Conservation (phyloP, 2,888 invertebrate species). For the Gerris lacustris region DNA sequence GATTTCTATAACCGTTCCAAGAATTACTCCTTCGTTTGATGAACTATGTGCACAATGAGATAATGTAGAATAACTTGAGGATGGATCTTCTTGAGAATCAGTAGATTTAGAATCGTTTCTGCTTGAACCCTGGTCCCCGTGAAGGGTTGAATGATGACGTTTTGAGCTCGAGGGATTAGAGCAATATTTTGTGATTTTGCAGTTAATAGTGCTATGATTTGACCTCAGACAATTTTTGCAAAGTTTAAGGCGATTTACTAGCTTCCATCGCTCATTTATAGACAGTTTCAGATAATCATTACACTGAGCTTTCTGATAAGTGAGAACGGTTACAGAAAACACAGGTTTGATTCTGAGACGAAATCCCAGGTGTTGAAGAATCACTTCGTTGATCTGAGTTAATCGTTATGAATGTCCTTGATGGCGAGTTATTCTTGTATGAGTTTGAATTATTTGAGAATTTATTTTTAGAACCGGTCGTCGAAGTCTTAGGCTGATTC, state of each 20-base stretch:
- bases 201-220: background rate
- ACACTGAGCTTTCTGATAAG: background rate
- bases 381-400: background rate
- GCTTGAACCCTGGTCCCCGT: background rate
- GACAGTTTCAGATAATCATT: background rate
- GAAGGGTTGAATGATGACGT: background rate
- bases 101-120: background rate
- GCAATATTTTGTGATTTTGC: background rate
- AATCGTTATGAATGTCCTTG: background rate
- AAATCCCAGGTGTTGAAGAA: background rate
- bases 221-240: background rate
- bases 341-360: background rate
- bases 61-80: background rate
- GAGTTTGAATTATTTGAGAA: background rate
- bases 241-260: background rate
- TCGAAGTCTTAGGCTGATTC: background rate
- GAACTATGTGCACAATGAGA: background rate
- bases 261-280: background rate
- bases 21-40: background rate
- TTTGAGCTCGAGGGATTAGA: background rate
- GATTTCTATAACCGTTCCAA: background rate
- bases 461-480: background rate
- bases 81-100: background rate
- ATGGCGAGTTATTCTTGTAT: background rate
- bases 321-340: background rate